phyloP scores from a whole-genome alignment of 2,113 vertebrate genomes.

The Odobenus rosmarus region DNA sequence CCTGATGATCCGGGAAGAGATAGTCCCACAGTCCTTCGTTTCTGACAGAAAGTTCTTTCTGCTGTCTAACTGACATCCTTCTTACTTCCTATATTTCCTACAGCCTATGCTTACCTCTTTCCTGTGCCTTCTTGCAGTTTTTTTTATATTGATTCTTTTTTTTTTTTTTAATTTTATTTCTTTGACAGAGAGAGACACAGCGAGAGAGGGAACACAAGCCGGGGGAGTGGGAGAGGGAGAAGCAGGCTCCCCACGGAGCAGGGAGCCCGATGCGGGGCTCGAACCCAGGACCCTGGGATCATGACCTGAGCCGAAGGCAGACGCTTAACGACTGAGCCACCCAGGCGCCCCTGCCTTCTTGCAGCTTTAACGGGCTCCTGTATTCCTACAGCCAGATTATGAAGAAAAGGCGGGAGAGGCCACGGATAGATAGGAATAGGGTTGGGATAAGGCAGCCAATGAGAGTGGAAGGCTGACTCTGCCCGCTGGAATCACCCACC shows the following conservation, averaged over 20 bases:
- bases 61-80: background rate
- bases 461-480: background rate
- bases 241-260: no score
- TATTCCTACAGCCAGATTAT: background rate
- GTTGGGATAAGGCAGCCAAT: background rate
- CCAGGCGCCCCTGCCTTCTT: background rate
- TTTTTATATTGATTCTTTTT: background rate
- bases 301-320: no score
- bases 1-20: background rate
- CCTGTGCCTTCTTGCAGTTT: background rate
- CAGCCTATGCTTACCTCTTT: background rate
- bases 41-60: background rate
- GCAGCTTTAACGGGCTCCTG: background rate
- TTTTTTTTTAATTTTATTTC: no score
- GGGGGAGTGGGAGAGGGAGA: no score
- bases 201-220: no score
- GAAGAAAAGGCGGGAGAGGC: background rate
- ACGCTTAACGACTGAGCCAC: no score
- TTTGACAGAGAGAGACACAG: no score
- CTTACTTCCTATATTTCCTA: background rate
- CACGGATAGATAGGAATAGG: background rate
- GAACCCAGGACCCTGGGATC: no score
- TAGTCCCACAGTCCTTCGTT: background rate
- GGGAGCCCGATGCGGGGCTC: no score
- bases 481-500: background rate